These are phyloP conservation scores for Chlorodrepanis virens DNA, from an alignment of 2,113 vertebrate genomes.

Conservation along the genomic window DNA sequence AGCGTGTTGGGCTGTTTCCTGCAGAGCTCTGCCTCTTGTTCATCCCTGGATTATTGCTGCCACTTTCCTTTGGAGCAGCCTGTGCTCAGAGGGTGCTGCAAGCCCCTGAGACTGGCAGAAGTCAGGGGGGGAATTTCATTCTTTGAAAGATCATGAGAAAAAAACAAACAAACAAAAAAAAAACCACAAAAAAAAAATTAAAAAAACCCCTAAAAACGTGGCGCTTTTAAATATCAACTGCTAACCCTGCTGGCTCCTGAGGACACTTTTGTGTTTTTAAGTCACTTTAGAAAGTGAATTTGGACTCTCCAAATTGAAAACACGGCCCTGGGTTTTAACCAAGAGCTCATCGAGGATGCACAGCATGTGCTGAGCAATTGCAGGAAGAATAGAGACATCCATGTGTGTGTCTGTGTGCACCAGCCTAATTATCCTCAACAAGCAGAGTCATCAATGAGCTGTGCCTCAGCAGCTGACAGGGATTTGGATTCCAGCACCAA, in stretches of 20 bases:
- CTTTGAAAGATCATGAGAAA: background rate
- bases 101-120: background rate
- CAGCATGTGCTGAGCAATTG: background rate
- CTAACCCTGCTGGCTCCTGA: background rate
- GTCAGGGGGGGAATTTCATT: background rate
- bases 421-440: conserved; percentile 65
- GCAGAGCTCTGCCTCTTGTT: background rate
- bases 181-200: background rate
- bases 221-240: background rate
- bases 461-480: conserved; percentile 49
- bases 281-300: background rate
- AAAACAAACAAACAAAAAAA: background rate
- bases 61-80: background rate
- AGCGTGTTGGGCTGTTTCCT: background rate
- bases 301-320: background rate
- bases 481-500: conserved; percentile 27
- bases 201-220: fast-evolving
- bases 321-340: background rate
- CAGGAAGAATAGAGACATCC: conserved; percentile 51
- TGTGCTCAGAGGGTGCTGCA: background rate
- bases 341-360: conserved; percentile 6
- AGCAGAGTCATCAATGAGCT: conserved; percentile 61
- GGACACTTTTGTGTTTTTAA: background rate
- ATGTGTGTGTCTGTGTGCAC: conserved; percentile 54
- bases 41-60: background rate